Percentiles rank a stretch among this genome's conserved stretches.
Evolutionary conservation across 2,888 invertebrate species (phyloP).

Genomic region (Alentia gelatinosa): DNA sequence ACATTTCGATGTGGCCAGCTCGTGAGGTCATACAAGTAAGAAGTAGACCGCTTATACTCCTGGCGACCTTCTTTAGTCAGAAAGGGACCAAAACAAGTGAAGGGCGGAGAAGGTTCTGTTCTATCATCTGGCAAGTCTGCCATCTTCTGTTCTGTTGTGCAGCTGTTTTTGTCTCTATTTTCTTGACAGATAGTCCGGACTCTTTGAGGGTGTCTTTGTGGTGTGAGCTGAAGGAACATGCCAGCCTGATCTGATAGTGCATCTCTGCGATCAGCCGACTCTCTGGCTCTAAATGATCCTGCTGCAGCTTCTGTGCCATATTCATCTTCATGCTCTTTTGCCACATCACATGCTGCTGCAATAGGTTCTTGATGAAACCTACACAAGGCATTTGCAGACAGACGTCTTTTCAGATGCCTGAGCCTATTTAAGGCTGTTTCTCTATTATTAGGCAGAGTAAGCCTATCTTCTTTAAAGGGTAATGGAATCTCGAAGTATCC

Average conservation of each 20-base stretch:
- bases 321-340: too few relatives aligned
- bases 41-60: constrained; percentile 66
- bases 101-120: constrained; percentile 64
- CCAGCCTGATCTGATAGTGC: constrained; percentile 11
- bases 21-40: constrained; percentile 67
- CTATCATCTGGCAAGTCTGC: constrained; percentile 65
- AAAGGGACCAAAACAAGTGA: constrained; percentile 69
- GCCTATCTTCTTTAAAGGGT: constrained; percentile 55
- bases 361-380: too few relatives aligned
- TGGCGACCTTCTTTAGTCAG: constrained; percentile 66
- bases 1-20: constrained; percentile 67
- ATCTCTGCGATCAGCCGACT: constrained; percentile 69
- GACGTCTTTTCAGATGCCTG: neutral
- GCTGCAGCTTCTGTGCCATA: constrained; percentile 46
- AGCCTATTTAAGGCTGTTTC: neutral
- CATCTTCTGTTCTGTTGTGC: constrained; percentile 55
- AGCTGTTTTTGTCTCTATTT: constrained; percentile 44
- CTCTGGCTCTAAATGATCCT: constrained; percentile 63
- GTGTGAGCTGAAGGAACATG: constrained; percentile 33
- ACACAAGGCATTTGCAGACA: neutral
- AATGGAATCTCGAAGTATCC: constrained; percentile 41
- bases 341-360: too few relatives aligned
- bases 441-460: too few relatives aligned
- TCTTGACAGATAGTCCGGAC: constrained; percentile 85
- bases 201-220: constrained; percentile 87